These are phyloP conservation scores for Craniophora ligustri DNA, from an alignment of 2,888 invertebrate species.

Conservation along the genomic window DNA sequence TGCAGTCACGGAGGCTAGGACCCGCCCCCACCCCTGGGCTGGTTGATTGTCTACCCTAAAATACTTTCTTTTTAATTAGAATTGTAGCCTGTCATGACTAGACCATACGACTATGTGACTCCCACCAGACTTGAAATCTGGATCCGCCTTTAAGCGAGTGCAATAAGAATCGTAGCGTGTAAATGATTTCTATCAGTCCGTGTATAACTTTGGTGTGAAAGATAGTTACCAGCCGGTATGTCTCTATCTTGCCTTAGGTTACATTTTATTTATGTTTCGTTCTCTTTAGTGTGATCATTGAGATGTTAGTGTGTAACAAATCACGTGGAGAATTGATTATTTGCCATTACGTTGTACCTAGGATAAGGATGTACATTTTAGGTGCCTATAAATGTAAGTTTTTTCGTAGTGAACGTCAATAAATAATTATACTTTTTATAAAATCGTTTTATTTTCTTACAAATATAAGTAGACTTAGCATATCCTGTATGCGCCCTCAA, in stretches of 20 bases:
- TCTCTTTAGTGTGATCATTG: slow-evolving; percentile 74
- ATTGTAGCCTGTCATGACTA: too few relatives aligned
- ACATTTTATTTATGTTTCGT: slow-evolving; percentile 80
- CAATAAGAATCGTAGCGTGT: slow-evolving; percentile 45
- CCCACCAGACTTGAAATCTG: too few relatives aligned
- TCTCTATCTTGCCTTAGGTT: slow-evolving; percentile 80
- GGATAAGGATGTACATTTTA: slow-evolving; percentile 87
- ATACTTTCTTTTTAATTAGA: too few relatives aligned
- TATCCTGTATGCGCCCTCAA: too few relatives aligned
- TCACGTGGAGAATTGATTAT: slow-evolving; percentile 76
- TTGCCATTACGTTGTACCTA: slow-evolving; percentile 87
- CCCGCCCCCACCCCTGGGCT: too few relatives aligned
- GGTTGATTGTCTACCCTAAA: too few relatives aligned
- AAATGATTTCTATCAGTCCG: slow-evolving; percentile 40
- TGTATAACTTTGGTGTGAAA: slow-evolving; percentile 59
- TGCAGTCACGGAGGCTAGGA: too few relatives aligned
- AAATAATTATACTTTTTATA: slow-evolving; percentile 69
- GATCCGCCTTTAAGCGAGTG: too few relatives aligned
- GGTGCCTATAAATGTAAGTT: slow-evolving; percentile 85
- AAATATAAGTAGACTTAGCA: background rate
- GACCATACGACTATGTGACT: too few relatives aligned
- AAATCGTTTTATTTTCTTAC: background rate
- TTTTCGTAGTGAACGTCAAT: slow-evolving; percentile 80
- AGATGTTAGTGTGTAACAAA: slow-evolving; percentile 63
- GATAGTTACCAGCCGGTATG: slow-evolving; percentile 76